phyloP scores from a whole-genome alignment of 2,888 invertebrate genomes.

The Lordiphosa fenestrarum region DNA sequence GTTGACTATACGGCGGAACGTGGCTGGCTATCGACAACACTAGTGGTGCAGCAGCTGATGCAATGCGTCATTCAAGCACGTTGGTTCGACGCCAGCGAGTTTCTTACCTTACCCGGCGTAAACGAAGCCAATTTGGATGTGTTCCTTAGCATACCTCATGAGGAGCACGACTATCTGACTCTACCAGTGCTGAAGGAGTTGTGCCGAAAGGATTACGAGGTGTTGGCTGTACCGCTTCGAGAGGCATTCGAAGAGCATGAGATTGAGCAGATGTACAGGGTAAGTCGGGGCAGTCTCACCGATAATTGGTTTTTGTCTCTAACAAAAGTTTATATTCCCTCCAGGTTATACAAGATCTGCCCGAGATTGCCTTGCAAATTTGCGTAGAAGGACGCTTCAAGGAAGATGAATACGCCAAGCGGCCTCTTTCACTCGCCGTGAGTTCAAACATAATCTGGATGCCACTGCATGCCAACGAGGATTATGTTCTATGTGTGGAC shows the following conservation, averaged over 20 bases:
- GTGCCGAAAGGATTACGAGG: constrained; percentile 83
- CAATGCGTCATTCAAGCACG: constrained; percentile 96
- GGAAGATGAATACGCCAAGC: constrained; percentile 58
- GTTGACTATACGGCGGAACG: constrained; percentile 95
- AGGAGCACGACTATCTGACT: constrained; percentile 66
- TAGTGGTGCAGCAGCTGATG: constrained; percentile 89
- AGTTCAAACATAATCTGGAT: constrained; percentile 81
- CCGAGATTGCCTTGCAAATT: constrained; percentile 83
- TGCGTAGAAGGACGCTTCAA: constrained; percentile 82
- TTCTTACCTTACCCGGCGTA: constrained; percentile 89
- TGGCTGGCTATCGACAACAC: constrained; percentile 92
- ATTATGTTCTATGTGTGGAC: constrained; percentile 86
- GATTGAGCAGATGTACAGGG: constrained; percentile 85
- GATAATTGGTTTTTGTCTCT: background rate
- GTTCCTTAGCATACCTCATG: constrained; percentile 81
- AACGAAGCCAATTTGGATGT: constrained; percentile 84
- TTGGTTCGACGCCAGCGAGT: constrained; percentile 89
- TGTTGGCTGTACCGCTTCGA: constrained; percentile 83
- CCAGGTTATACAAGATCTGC: constrained; percentile 84
- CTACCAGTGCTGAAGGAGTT: constrained; percentile 76
- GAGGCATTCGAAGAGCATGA: constrained; percentile 85
- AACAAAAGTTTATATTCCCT: constrained; percentile 5
- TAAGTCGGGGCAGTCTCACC: constrained; percentile 67
- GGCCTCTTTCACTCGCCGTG: constrained; percentile 77
- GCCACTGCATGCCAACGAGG: constrained; percentile 85